Evolutionary conservation across 23 tunicate species (phyloP).

Genomic region (Trididemnum nubilum): DNA sequence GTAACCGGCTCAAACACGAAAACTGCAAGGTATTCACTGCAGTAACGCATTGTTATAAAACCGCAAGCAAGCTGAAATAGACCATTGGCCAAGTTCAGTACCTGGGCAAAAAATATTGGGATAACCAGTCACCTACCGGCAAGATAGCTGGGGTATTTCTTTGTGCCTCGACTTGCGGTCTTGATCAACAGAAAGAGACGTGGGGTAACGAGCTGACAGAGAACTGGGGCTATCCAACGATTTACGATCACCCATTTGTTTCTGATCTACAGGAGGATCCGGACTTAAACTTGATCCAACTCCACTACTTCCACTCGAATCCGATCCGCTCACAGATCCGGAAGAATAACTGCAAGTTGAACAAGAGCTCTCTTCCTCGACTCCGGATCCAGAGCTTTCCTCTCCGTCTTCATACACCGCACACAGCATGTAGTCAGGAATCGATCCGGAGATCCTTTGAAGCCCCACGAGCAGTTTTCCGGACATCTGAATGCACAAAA

Average conservation of each 20-base stretch:
- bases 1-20: too few relatives aligned
- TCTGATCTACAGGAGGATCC: slow-evolving; percentile 37
- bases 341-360: not conserved
- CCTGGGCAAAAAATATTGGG: too few relatives aligned
- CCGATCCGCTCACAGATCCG: not conserved
- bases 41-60: too few relatives aligned
- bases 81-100: too few relatives aligned
- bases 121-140: too few relatives aligned
- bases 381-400: not conserved
- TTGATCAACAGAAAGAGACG: not conserved
- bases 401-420: not conserved
- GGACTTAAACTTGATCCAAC: slow-evolving; percentile 75
- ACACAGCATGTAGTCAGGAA: slow-evolving; percentile 16
- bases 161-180: not conserved
- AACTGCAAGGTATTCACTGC: too few relatives aligned
- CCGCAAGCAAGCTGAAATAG: too few relatives aligned
- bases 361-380: not conserved
- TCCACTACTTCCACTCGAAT: slow-evolving; percentile 73
- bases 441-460: slow-evolving; percentile 47
- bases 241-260: not conserved
- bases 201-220: not conserved
- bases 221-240: not conserved
- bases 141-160: not conserved
- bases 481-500: slow-evolving; percentile 53
- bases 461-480: slow-evolving; percentile 71